Evolutionary conservation across 2,113 vertebrate genomes (phyloP).

Genomic region (Notiomystis cincta): DNA sequence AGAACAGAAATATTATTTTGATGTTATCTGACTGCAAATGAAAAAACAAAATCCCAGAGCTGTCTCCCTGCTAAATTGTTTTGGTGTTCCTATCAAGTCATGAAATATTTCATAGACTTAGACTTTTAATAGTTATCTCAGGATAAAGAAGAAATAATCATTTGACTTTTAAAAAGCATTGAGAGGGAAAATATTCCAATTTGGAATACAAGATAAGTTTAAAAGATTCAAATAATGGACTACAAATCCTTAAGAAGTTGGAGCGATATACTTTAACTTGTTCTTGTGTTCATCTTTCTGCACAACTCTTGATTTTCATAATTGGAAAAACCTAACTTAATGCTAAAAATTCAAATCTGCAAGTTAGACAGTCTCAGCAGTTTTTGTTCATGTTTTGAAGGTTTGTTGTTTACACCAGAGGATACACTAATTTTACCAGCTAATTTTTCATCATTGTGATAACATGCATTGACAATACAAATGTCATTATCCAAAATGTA

Average conservation of each 20-base stretch:
- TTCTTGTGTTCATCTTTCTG: neutral
- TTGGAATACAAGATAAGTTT: neutral
- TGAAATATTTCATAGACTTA: conserved; percentile 17
- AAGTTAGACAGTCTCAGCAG: neutral
- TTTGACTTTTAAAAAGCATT: neutral
- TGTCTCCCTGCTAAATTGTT: neutral
- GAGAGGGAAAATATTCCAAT: neutral
- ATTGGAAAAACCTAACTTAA: neutral
- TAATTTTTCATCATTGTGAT: neutral
- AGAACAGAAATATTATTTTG: neutral
- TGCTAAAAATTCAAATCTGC: neutral
- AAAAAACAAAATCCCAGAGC: neutral
- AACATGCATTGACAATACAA: neutral
- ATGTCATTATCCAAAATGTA: neutral
- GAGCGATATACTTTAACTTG: neutral
- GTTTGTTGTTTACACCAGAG: neutral
- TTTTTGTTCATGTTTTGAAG: neutral
- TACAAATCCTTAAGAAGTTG: conserved; percentile 18
- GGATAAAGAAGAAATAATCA: neutral
- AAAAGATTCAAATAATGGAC: conserved; percentile 53
- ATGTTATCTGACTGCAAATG: neutral
- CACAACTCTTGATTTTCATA: neutral
- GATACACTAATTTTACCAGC: neutral
- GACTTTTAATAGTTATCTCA: conserved; percentile 32
- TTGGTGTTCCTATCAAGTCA: conserved; percentile 16